Evolutionary conservation across 2,797 vertebrate species (phyloP), one percentile per base, ranked within the genome.

Genomic region (Margarornis squamiger): DNA sequence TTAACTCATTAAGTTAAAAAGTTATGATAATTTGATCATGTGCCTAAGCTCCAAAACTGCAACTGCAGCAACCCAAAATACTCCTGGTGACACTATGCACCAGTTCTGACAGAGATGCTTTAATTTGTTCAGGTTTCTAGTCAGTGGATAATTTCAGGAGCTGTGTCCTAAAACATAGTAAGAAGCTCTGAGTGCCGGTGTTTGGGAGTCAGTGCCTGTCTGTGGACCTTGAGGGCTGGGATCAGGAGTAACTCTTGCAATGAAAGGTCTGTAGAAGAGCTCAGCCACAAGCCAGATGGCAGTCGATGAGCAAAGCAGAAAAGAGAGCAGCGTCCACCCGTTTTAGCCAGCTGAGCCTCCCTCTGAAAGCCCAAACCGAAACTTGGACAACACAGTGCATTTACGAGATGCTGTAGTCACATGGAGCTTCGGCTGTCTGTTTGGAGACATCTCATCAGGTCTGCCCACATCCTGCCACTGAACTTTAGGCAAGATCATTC

Each of bases 1-100:
- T 95, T 97, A 96, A 97, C 94, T 95, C 95, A 94, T 96, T 97
- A 95, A 95, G 88, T 96, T 95, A 95, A 95, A 95, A 97, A 97
- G 95, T 97, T 97, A 96, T 95, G 94, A 91, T 97, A 97, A 97
- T 97, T 92, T 93, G 90, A 92, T 96, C 92, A 87, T 93, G 93
- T 95, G 95, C 86, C 83, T 94, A 77, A 87, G 63, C 83, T 90
- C 92, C 88, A 82, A 95, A 96, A 94, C 73, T 93, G 95, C 92
- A 91, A 92, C 83, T 84, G 88, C 93, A 92, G 93, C 91, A 92
- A 61, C 94, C 88, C 86, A 82, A 93, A 94, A 86, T 90, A 71
- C 88, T 88, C 66, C 74, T 84, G 74, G 88, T 91, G 76, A 91
- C 86, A 81, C 34, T 81, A 23, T 68, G 90, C 83, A 73, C 74